phyloP scores from a whole-genome alignment of 1,140 invertebrate genomes.

The Armadillidium nasatum region DNA sequence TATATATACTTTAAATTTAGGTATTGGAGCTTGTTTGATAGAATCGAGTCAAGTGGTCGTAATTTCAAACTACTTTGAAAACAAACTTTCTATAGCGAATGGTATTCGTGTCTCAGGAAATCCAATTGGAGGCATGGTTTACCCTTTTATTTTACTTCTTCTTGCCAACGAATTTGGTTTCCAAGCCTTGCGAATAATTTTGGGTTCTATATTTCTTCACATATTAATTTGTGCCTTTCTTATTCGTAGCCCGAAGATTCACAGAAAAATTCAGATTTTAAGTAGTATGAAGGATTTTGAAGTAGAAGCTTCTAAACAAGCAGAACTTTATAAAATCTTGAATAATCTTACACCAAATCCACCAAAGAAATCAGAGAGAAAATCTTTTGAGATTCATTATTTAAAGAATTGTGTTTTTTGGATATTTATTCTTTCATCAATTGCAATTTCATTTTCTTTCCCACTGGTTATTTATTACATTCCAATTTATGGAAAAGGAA shows the following conservation, averaged over 20 bases:
- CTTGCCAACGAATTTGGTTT: conserved; percentile 10
- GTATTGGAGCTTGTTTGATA: conserved; percentile 13
- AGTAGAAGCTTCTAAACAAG: not conserved
- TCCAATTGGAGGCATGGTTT: conserved; percentile 6
- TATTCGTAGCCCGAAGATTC: not conserved
- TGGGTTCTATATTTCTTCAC: not conserved
- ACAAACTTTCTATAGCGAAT: not conserved
- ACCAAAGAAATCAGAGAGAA: conserved; percentile 3
- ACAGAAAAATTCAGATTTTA: not conserved
- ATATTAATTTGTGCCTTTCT: conserved; percentile 1
- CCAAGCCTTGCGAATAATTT: not conserved
- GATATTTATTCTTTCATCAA: not conserved
- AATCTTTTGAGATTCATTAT: not conserved
- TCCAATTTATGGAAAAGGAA: not conserved
- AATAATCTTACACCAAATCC: not conserved
- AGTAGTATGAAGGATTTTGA: not conserved
- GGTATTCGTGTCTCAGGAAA: not conserved
- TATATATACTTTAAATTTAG: conserved; percentile 7
- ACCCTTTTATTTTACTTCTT: conserved; percentile 7
- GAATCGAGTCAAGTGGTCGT: conserved; percentile 12
- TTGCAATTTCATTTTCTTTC: not conserved
- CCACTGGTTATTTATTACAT: not conserved
- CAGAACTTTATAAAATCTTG: too few relatives aligned
- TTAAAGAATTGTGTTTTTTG: not conserved
- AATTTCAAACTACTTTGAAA: not conserved